These are phyloP conservation scores for Drosophila teissieri DNA, from an alignment of 1,140 invertebrate genomes.

Conservation along the genomic window DNA sequence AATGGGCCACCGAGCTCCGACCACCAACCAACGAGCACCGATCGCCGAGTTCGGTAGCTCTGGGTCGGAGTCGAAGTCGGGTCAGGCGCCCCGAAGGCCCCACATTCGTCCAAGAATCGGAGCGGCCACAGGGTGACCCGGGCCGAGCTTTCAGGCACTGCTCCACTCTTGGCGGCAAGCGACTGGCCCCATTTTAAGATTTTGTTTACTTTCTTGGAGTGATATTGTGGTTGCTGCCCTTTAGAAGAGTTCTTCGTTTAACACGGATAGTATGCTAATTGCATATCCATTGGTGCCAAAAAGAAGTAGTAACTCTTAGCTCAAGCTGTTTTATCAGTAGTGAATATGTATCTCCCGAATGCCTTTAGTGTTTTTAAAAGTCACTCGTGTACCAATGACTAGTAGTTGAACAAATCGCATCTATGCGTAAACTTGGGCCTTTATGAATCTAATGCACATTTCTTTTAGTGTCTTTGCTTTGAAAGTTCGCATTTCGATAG, in stretches of 20 bases:
- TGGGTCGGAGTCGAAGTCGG: constrained; percentile 32
- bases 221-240: constrained; percentile 11
- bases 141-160: constrained; percentile 25
- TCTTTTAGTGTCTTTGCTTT: too few relatives aligned
- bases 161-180: constrained; percentile 16
- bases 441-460: too few relatives aligned
- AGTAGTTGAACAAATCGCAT: too few relatives aligned
- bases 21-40: constrained; percentile 11
- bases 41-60: constrained; percentile 50
- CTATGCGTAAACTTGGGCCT: too few relatives aligned
- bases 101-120: constrained; percentile 9
- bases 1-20: constrained; percentile 33
- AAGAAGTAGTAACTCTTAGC: too few relatives aligned
- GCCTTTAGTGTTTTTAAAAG: too few relatives aligned
- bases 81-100: constrained; percentile 63
- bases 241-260: background rate
- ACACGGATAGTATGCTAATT: background rate
- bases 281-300: too few relatives aligned
- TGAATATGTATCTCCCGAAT: too few relatives aligned
- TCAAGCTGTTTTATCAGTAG: too few relatives aligned
- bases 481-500: too few relatives aligned
- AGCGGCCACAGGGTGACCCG: constrained; percentile 22
- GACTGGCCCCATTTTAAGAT: constrained; percentile 36
- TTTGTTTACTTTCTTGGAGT: constrained; percentile 9
- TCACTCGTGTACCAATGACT: too few relatives aligned